Evolutionary conservation across 2,888 invertebrate genomes (phyloP), one percentile per base, ranked within the genome.

Genomic region (Maniola hyperantus): DNA sequence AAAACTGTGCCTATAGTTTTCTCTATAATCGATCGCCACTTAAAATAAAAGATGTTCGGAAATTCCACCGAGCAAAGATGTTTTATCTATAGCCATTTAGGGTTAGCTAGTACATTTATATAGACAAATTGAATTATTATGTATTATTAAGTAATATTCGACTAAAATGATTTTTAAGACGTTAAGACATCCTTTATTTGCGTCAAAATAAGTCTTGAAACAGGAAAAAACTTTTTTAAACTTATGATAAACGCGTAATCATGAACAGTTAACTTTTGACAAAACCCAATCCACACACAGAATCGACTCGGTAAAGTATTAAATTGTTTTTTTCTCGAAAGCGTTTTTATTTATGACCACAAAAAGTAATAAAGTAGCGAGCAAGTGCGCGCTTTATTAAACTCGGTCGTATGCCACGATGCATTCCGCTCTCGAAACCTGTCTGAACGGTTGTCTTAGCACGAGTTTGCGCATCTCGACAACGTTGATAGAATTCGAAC

Each of bases 351-450:
- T 88, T 88, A 89, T 85, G 82, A 80, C 78, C 80, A 86, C 87
- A 90, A 89, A 89, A 89, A 89, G 88, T 84, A 85, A 84, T 88
- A 89, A 90, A 88, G 85, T 84, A 84, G 87, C 81, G 75, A 78
- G 83, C 87, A 87, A 89, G 90, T 89, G 88, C 86, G 87, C 87
- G 88, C 88, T 87, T 89, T 90, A 90, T 88, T 88, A 87, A 88
- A 85, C 83, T 82, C 84, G 79, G 82, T 79, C 77, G 85, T 84
- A 85, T 76, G 79, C 81, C 80, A 79, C 81, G 73, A 76, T 76
- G 76, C 74, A 84, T 84, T 83, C 85, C 84, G 79, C 77, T 79
- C 79, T 72, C 77, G 79, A 78, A 85, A 88, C 88, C 83, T 80
- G 88, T 88, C 84, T 76, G 77, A 71, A 74, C 80, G 20, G 39